These are phyloP conservation scores for Amiota mariae DNA, from an alignment of 2,888 invertebrate species.

Conservation along the genomic window DNA sequence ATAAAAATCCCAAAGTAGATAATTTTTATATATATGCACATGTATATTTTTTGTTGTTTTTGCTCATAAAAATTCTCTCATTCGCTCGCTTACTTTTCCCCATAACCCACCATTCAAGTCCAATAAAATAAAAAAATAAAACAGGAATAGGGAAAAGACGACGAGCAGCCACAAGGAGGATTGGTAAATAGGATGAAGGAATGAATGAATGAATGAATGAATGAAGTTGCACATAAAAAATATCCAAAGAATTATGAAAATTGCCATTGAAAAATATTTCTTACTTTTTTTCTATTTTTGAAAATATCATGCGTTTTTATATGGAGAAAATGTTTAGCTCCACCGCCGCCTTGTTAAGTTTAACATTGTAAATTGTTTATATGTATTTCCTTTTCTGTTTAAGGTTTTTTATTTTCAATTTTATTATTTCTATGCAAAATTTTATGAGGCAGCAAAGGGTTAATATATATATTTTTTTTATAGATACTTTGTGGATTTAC, in stretches of 20 bases:
- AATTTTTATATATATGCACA: conserved; percentile 14
- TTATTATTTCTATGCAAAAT: neutral
- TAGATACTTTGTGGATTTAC: too few relatives aligned
- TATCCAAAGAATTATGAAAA: conserved; percentile 49
- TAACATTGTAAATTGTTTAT: conserved; percentile 27
- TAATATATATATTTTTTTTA: too few relatives aligned
- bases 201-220: conserved; percentile 27
- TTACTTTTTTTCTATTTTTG: too few relatives aligned
- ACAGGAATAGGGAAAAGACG: neutral
- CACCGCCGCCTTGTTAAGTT: conserved; percentile 36
- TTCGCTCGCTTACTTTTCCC: too few relatives aligned
- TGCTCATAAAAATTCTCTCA: conserved; percentile 22
- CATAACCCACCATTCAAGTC: conserved; percentile 21
- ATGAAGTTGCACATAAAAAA: conserved; percentile 37
- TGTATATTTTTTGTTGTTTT: conserved; percentile 4
- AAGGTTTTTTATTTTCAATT: neutral
- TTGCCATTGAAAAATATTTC: conserved; percentile 36
- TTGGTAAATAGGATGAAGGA: conserved; percentile 23
- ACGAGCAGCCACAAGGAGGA: neutral
- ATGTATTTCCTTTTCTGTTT: neutral
- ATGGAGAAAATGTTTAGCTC: conserved; percentile 18
- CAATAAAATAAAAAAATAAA: neutral
- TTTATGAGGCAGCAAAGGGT: neutral
- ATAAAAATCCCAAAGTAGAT: conserved; percentile 10
- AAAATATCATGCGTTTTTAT: conserved; percentile 3